Evolutionary conservation across 2,888 invertebrate genomes (phyloP).

Genomic region (Synanthedon myopaeformis): DNA sequence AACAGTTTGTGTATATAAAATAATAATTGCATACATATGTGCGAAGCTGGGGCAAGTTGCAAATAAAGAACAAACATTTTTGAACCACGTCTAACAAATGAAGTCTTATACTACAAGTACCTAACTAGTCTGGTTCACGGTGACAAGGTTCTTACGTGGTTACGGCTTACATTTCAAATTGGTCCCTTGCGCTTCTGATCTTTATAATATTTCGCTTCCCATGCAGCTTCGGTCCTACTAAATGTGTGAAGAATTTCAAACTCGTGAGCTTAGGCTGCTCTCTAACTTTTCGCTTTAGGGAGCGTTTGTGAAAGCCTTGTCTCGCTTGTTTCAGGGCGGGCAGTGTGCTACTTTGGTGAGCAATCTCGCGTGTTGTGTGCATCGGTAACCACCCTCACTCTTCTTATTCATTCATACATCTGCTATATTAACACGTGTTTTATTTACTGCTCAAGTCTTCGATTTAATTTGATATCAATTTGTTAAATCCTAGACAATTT

Average conservation of each 20-base stretch:
- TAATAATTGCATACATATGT: too few relatives aligned
- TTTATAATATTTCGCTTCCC: not conserved
- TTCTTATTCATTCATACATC: slow-evolving; percentile 70
- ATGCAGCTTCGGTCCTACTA: not conserved
- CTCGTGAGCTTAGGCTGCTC: not conserved
- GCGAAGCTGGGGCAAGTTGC: too few relatives aligned
- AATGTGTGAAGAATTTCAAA: not conserved
- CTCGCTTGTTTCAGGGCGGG: slow-evolving; percentile 82
- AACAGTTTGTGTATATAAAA: too few relatives aligned
- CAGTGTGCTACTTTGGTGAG: slow-evolving; percentile 95
- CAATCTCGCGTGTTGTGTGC: slow-evolving; percentile 95
- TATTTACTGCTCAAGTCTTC: slow-evolving; percentile 41
- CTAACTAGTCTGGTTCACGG: too few relatives aligned
- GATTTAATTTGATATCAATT: slow-evolving; percentile 21
- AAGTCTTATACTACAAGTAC: too few relatives aligned
- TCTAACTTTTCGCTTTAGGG: slow-evolving; percentile 9
- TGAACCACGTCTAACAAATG: too few relatives aligned
- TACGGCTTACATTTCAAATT: too few relatives aligned
- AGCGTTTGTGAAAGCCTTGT: slow-evolving; percentile 52
- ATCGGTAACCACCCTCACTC: slow-evolving; percentile 91
- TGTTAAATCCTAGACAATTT: slow-evolving; percentile 36
- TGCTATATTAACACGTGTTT: slow-evolving; percentile 58
- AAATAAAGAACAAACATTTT: too few relatives aligned
- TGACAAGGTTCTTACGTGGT: too few relatives aligned
- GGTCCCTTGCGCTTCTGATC: too few relatives aligned